Evolutionary conservation across 2,113 vertebrate genomes (phyloP).

Genomic region (Calidris pygmaea): DNA sequence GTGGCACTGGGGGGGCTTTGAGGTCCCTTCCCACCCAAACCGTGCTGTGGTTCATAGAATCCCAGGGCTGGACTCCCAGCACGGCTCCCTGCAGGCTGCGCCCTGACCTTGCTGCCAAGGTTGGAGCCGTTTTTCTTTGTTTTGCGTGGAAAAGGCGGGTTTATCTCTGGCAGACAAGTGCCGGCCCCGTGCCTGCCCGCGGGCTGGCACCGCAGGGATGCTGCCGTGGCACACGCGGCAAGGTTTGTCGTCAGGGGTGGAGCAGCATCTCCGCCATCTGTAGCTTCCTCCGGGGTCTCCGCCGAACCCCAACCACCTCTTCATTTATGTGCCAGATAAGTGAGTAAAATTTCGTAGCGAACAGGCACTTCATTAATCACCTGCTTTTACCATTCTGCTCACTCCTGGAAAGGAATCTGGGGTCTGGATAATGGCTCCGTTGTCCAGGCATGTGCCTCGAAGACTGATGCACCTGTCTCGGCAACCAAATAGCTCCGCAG

Average conservation of each 20-base stretch:
- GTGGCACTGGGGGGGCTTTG: too few relatives aligned
- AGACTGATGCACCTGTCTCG: constrained; percentile 84
- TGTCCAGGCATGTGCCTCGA: constrained; percentile 73
- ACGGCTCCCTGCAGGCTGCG: not conserved
- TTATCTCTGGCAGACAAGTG: not conserved
- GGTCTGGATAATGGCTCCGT: constrained; percentile 68
- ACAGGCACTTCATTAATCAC: constrained; percentile 77
- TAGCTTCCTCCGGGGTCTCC: not conserved
- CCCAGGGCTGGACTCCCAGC: not conserved
- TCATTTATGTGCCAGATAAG: constrained; percentile 53
- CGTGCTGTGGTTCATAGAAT: too few relatives aligned
- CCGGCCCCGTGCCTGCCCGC: not conserved
- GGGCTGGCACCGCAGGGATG: not conserved
- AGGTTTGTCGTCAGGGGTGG: not conserved
- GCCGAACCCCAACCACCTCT: not conserved
- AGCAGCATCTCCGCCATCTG: constrained; percentile 11
- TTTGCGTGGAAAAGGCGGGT: not conserved
- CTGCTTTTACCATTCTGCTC: constrained; percentile 56
- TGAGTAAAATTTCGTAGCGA: constrained; percentile 37
- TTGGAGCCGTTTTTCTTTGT: not conserved
- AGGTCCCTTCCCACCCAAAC: too few relatives aligned
- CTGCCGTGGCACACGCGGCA: not conserved
- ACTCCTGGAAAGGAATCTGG: constrained; percentile 60
- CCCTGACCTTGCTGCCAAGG: not conserved
- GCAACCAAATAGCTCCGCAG: constrained; percentile 78